Evolutionary conservation across 2,113 vertebrate genomes (phyloP).

Genomic region (Neotoma lepida): DNA sequence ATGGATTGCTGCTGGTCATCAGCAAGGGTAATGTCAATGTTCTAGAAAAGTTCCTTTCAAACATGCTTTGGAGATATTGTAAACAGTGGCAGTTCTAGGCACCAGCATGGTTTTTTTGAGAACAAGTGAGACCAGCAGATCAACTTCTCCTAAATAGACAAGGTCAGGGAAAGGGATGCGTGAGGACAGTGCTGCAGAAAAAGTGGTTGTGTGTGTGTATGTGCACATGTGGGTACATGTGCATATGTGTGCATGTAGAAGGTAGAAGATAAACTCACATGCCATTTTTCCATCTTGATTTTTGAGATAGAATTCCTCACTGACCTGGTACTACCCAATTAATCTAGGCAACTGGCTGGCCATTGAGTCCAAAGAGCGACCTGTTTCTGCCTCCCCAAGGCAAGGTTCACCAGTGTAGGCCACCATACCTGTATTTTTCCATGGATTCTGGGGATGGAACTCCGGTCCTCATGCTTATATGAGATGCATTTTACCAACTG

Average conservation of each 20-base stretch:
- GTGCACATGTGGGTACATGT: too few species aligned
- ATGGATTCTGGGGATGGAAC: neutral
- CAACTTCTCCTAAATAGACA: neutral
- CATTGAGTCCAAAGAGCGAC: neutral
- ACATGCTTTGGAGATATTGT: neutral
- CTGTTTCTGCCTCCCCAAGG: neutral
- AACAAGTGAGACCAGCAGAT: neutral
- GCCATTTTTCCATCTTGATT: neutral
- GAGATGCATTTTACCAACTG: neutral
- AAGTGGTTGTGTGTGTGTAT: neutral
- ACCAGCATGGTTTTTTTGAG: neutral
- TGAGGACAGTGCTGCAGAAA: neutral
- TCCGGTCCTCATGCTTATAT: neutral
- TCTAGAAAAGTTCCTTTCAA: slow-evolving; percentile 38
- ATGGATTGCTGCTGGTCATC: neutral
- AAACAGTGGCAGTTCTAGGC: neutral
- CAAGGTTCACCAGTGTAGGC: neutral
- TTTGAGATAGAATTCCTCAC: neutral
- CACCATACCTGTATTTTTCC: neutral
- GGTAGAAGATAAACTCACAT: neutral
- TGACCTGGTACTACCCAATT: neutral
- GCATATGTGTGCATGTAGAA: neutral
- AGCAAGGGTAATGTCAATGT: neutral
- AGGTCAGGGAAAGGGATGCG: neutral
- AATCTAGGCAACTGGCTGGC: neutral